Conservation (phyloP, 2,797 vertebrate genomes). For the Schizopygopsis pylzovi region DNA sequence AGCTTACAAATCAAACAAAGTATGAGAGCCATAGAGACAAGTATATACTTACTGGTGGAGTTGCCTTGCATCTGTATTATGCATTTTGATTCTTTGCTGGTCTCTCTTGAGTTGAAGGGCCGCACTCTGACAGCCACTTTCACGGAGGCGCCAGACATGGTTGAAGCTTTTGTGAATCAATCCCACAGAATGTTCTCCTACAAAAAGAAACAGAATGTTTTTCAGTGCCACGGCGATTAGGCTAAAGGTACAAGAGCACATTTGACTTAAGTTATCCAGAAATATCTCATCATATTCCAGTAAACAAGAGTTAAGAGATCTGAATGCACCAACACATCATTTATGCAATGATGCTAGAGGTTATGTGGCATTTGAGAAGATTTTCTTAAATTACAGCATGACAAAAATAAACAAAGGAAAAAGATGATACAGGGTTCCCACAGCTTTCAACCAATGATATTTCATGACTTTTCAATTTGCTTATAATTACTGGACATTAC, state of each 20-base stretch:
- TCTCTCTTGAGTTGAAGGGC: slow-evolving; percentile 96
- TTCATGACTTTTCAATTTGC: background rate
- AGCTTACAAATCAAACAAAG: slow-evolving; percentile 37
- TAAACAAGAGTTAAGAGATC: slow-evolving; percentile 1
- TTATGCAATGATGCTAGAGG: background rate
- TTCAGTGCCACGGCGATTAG: background rate
- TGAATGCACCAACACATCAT: slow-evolving; percentile 1
- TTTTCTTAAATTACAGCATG: background rate
- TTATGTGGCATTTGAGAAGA: slow-evolving; percentile 2
- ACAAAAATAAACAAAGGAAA: background rate
- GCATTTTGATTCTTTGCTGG: slow-evolving; percentile 96
- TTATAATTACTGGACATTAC: background rate
- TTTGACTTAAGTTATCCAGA: background rate
- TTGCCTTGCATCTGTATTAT: slow-evolving; percentile 99
- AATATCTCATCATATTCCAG: background rate
- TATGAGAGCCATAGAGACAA: slow-evolving; percentile 28
- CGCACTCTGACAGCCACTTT: slow-evolving; percentile 97
- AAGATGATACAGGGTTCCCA: background rate
- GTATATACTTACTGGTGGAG: slow-evolving; percentile 91
- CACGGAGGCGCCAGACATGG: slow-evolving; percentile 97
- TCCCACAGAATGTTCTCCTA: slow-evolving; percentile 67
- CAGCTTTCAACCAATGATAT: background rate
- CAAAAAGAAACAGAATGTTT: slow-evolving; percentile 28
- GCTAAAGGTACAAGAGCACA: background rate
- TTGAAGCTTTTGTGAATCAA: slow-evolving; percentile 66